Conservation (phyloP, 2,888 invertebrate genomes). For the Nezara viridula region DNA sequence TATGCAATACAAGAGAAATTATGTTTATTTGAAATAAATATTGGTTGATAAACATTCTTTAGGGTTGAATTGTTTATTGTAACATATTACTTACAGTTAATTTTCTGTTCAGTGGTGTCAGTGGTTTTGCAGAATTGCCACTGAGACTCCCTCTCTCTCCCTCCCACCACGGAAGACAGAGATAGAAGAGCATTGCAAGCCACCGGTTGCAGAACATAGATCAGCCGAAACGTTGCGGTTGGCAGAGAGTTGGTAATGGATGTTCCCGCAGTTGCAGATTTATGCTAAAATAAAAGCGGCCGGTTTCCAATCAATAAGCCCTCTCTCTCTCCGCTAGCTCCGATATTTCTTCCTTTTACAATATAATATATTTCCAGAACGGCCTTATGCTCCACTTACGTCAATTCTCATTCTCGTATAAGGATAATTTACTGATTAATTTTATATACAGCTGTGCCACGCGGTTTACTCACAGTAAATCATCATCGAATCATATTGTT, state of each 20-base stretch:
- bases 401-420: background rate
- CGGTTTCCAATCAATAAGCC: background rate
- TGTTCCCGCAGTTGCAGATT: slow-evolving; percentile 25
- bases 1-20: too few species aligned
- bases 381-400: background rate
- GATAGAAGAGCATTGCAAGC: background rate
- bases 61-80: too few species aligned
- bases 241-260: background rate
- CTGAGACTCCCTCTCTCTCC: background rate
- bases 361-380: background rate
- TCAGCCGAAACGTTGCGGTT: slow-evolving; percentile 31
- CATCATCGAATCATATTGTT: too few species aligned
- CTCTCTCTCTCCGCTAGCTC: background rate
- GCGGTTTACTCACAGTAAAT: too few species aligned
- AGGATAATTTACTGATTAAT: too few species aligned
- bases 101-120: too few species aligned
- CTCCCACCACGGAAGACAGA: background rate
- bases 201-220: slow-evolving; percentile 44
- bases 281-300: slow-evolving; percentile 29
- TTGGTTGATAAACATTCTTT: too few species aligned
- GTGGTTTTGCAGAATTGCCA: background rate
- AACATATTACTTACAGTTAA: too few species aligned
- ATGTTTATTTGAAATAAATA: too few species aligned
- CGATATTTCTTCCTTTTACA: background rate
- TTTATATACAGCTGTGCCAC: too few species aligned